phyloP scores from a whole-genome alignment of 2,113 vertebrate species.

The Thymallus thymallus region DNA sequence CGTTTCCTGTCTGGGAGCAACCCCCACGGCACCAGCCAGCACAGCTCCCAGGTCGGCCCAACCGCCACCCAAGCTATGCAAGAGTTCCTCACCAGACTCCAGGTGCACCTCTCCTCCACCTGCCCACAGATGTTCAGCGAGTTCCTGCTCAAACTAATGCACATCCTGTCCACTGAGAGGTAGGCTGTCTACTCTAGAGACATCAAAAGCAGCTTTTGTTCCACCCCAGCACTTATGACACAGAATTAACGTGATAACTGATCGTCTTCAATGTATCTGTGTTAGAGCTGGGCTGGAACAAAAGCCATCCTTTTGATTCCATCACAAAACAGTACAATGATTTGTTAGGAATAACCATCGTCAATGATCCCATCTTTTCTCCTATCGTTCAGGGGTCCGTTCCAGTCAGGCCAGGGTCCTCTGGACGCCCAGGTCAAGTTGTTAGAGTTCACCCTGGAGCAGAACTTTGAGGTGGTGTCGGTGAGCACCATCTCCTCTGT shows the following conservation, averaged over 20 bases:
- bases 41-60: conserved; percentile 97
- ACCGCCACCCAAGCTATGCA: conserved; percentile 99
- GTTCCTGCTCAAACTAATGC: conserved; percentile 94
- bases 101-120: conserved; percentile 95
- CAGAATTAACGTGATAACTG: too few relatives aligned
- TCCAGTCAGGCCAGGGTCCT: conserved; percentile 94
- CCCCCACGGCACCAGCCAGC: conserved; percentile 94
- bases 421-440: conserved; percentile 97
- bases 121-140: conserved; percentile 98
- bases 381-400: conserved; percentile 82
- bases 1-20: conserved; percentile 96
- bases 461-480: conserved; percentile 96
- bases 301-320: too few relatives aligned
- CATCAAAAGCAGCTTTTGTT: neutral
- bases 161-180: conserved; percentile 97
- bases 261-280: too few relatives aligned
- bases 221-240: too few relatives aligned
- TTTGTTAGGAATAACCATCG: neutral
- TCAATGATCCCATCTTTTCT: neutral
- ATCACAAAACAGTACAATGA: too few relatives aligned
- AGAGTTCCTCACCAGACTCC: conserved; percentile 92
- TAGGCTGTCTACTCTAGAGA: conserved; percentile 49
- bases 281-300: too few relatives aligned
- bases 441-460: conserved; percentile 94
- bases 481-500: conserved; percentile 94